Evolutionary conservation across 2,113 vertebrate species (phyloP).

Genomic region (Pyrgilauda ruficollis): DNA sequence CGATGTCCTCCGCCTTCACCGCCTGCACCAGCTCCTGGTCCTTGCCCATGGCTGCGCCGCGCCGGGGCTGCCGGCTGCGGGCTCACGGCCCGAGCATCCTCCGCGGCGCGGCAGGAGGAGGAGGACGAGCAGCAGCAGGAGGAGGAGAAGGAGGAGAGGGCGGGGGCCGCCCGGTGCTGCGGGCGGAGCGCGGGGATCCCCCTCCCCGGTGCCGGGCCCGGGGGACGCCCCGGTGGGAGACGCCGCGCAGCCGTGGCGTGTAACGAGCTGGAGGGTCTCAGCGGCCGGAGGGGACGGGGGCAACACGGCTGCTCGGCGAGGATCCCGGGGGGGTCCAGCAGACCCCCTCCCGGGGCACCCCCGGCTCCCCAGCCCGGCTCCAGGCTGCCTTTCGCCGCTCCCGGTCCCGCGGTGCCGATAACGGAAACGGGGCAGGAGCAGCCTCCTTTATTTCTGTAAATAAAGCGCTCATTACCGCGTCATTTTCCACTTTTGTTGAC

Average conservation of each 20-base stretch:
- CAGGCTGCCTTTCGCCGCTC: not conserved
- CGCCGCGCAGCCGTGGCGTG: not conserved
- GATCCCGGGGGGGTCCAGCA: too few relatives aligned
- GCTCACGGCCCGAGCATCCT: too few relatives aligned
- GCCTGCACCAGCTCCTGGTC: too few relatives aligned
- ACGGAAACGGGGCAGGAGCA: not conserved
- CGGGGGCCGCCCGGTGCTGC: not conserved
- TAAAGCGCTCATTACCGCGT: not conserved
- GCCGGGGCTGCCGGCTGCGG: too few relatives aligned
- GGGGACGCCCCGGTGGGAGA: not conserved
- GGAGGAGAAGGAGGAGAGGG: not conserved
- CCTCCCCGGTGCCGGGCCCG: not conserved
- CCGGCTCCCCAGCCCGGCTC: not conserved
- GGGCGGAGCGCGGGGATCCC: slow-evolving; percentile 2
- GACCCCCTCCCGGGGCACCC: not conserved
- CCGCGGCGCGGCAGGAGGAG: not conserved
- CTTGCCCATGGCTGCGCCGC: too few relatives aligned
- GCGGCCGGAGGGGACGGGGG: not conserved
- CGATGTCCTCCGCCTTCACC: slow-evolving; percentile 80
- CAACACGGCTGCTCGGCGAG: not conserved
- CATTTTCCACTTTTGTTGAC: not conserved
- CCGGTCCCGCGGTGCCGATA: not conserved
- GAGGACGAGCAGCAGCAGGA: not conserved
- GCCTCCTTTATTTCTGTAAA: not conserved
- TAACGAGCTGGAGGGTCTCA: not conserved